These are phyloP conservation scores for Azorinus chamasolen DNA, from an alignment of 2,888 invertebrate species.

Conservation along the genomic window DNA sequence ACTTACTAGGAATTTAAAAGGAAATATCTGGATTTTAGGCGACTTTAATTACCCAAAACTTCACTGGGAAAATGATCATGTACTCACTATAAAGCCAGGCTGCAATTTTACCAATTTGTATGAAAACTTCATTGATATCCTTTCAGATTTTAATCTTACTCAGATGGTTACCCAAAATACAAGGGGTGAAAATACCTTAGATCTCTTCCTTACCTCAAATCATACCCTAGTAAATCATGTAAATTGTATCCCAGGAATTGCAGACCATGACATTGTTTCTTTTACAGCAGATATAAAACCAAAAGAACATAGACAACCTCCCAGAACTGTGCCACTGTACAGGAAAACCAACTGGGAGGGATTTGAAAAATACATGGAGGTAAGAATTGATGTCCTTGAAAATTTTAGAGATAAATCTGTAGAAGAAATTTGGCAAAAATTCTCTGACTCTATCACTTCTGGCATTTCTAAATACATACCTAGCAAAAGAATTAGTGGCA, in stretches of 20 bases:
- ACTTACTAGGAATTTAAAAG: slow-evolving; percentile 11
- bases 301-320: not conserved
- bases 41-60: slow-evolving; percentile 24
- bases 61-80: slow-evolving; percentile 12
- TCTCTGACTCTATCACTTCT: slow-evolving; percentile 1
- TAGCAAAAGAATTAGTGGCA: slow-evolving; percentile 11
- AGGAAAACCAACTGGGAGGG: slow-evolving; percentile 14
- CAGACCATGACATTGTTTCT: slow-evolving; percentile 16
- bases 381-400: not conserved
- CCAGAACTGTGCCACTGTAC: slow-evolving; percentile 3
- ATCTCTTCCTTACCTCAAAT: slow-evolving; percentile 26
- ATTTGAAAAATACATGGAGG: slow-evolving; percentile 10
- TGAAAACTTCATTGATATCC: slow-evolving; percentile 15
- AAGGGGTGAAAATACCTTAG: slow-evolving; percentile 19
- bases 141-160: slow-evolving; percentile 17
- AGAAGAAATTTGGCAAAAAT: slow-evolving; percentile 7
- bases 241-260: slow-evolving; percentile 17
- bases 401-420: not conserved
- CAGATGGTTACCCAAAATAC: slow-evolving; percentile 26
- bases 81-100: not conserved
- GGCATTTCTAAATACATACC: slow-evolving; percentile 30
- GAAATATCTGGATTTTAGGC: slow-evolving; percentile 20
- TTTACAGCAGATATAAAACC: slow-evolving; percentile 14
- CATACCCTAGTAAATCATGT: slow-evolving; percentile 6
- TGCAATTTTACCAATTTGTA: slow-evolving; percentile 3